Evolutionary conservation across 2,113 vertebrate species (phyloP), one percentile per base, ranked within the genome.

Genomic region (Labrus mixtus): DNA sequence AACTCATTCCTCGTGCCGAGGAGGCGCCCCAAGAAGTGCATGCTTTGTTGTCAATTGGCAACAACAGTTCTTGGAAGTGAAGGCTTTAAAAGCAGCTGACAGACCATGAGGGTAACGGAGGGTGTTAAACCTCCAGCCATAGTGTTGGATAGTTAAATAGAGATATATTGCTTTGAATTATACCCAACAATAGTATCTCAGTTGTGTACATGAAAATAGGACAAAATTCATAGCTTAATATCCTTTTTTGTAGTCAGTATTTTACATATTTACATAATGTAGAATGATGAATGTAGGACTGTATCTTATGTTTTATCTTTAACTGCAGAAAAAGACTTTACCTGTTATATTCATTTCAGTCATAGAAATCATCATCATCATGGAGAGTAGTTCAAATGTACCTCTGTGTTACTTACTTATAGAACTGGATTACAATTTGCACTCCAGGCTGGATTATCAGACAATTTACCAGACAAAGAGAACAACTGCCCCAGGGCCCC

Each of bases 1-100:
- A 95, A 94, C 90, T 91, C 87, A 48, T 84, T 91, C 82, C 85
- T 78, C 61, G 77, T 73, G 84, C 65, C 48, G 69, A 70, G 81
- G 76, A 72, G 79, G 73, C 37, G 59, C 64, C 79, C 72, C 41
- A 19, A 76, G 78, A 82, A 77, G 74, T 65, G 12, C 43, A 54
- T 63, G 80, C 78, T 90, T 88, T 90, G 85, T 89, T 87, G 88
- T 87, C 78, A 70, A 85, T 67, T 79, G 83, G 76, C 81, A 79
- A 68, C 78, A 62, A 46, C 70, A 53, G 54, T 39, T 79, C 55
- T 37, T 76, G 86, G 79, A 87, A 62, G 70, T 71, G 66, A 66
- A 67, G 60, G 73, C 55, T 78, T 87, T 79, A 58, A 63, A 71
- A 60, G 73, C 43, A 64, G 64, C 43, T 13, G 62, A 37, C n/a